Base-by-base conservation (phyloP, 1,140 invertebrate species). In the Samia ricini region DNA sequence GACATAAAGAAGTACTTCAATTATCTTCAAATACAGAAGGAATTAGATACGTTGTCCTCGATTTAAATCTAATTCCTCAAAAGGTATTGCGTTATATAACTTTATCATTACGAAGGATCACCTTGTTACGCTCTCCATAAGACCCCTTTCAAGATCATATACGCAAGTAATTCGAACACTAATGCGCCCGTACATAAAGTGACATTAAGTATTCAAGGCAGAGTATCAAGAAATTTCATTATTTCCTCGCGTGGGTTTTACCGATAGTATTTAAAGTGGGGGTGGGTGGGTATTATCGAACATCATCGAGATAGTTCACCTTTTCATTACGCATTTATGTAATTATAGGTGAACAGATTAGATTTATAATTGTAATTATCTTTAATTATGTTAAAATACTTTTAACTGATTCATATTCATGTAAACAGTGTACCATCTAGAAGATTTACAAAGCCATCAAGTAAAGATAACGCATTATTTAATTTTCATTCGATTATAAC, bases 181-280 rank as follows among this genome's bases (percentile, higher is more conserved):
- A 42, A 42, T 42, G 7, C 33, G 33, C n/a, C 12, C 26, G 3
- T 42, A 42, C 33, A 20, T 52, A 52, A 15, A 23, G 10, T 18
- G 29, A 59, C 55, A 66, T 66, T 59, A 61, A 48, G 36, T 52
- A 66, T 66, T 66, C 64, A 66, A 54, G 26, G 26, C 60, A 50
- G 21, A 59, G 15, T 36, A 18, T 23, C 4, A 42, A 20, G 56
- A 63, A 69, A 69, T 69, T 69, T 64, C 66, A 69, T 69, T 64
- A 69, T 42, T 50, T 52, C 49, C 24, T 21, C 57, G 56, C 21
- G 15, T 20, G 21, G 26, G 23, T 59, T 60, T 26, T 26, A 26
- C 26, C 8, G 8, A 26, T 8, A 26, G 26, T 26, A 26, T 42
- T 10, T 12, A 42, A 4, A 42, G n/a, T 15, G n/a, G 33, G 33